Conservation (phyloP, 2,888 invertebrate species). For the Calameuta pallipes region DNA sequence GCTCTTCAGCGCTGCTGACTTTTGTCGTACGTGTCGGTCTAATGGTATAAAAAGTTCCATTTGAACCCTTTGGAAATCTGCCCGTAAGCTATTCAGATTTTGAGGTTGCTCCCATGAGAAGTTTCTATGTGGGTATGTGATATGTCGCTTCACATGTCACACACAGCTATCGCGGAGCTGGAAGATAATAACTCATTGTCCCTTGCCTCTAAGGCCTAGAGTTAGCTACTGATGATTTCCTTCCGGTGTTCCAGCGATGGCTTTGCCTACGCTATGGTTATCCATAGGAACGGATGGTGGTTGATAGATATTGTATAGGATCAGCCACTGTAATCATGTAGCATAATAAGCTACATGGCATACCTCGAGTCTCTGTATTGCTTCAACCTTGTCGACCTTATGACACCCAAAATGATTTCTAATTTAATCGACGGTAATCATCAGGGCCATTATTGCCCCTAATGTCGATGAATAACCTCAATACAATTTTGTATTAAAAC, state of each 20-base stretch:
- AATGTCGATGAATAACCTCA: not conserved
- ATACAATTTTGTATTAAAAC: not conserved
- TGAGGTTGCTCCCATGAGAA: not conserved
- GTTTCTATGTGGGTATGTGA: slow-evolving; percentile 25
- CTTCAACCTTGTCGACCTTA: not conserved
- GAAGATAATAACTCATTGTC: slow-evolving; percentile 60
- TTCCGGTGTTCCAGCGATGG: slow-evolving; percentile 41
- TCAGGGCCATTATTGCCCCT: not conserved
- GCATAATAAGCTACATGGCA: slow-evolving; percentile 8
- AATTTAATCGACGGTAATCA: not conserved
- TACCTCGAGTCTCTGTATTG: not conserved
- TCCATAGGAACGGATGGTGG: not conserved
- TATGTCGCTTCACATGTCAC: slow-evolving; percentile 27
- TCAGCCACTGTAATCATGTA: slow-evolving; percentile 27
- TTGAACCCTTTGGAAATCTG: not conserved
- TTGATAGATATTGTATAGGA: slow-evolving; percentile 22
- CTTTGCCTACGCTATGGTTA: not conserved
- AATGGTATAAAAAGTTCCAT: not conserved
- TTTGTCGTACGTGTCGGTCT: too few species aligned
- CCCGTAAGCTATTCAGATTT: not conserved
- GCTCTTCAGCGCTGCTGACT: too few species aligned
- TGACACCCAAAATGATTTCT: not conserved
- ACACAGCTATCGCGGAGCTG: slow-evolving; percentile 34
- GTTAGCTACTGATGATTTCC: slow-evolving; percentile 59
- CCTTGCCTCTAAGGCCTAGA: slow-evolving; percentile 40